Evolutionary conservation across 1,140 invertebrate genomes (phyloP), one percentile per base, ranked within the genome.

Genomic region (Harpegnathos saltator): DNA sequence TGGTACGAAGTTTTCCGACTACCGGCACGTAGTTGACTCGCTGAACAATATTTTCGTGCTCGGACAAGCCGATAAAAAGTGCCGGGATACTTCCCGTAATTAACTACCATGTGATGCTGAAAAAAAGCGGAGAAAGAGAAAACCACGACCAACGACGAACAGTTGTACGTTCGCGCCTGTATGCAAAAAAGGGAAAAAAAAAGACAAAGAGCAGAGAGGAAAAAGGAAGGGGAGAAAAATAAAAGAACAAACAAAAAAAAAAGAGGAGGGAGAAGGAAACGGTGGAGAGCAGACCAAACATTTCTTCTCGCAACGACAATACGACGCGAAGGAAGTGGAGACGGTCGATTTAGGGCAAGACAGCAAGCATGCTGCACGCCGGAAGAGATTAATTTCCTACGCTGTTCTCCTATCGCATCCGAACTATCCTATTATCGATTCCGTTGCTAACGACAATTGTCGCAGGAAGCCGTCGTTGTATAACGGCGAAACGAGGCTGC

Each of bases 1-100:
- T 66, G 87, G 87, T 82, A 85, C 77, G 29, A 56, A 80, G 62
- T 83, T 82, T 82, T 66, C 38, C 17, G 44, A 59, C 61, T 69
- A 48, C 54, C 58, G n/a, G 82, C 83, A 86, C 72, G 44, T 75
- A 85, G 89, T 86, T 83, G 59, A 66, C 71, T 80, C 75, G 75
- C 65, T 22, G 75, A 80, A 80, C 84, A 91, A 92, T 92, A 92
- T 92, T 91, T 91, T 91, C 74, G 88, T 90, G 83, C 75, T 89
- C 71, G 84, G 85, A 90, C 89, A 81, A 91, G 82, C 74, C 85
- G 90, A 92, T 92, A 92, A 93, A 93, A 92, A 92, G 85, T 88
- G 84, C 81, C 33, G 82, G 83, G 91, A 92, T 92, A 90, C 90
- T 90, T 89, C 82, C 65, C 77, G 91, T 91, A 93, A 94, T 92